Conservation (phyloP, 2,797 vertebrate species). For the Phoxinus dragarum region DNA sequence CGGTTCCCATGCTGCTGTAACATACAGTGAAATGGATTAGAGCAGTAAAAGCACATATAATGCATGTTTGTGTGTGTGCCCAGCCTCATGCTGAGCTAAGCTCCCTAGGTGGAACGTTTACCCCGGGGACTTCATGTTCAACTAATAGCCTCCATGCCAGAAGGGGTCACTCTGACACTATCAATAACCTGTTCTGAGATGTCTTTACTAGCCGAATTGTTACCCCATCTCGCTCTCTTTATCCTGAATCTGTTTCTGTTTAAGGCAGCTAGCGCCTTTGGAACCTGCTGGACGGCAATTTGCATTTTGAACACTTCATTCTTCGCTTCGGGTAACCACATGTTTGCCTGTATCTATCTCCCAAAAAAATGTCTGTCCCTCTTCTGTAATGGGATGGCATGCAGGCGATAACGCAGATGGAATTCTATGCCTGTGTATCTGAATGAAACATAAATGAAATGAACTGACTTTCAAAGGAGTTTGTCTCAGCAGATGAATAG, state of each 20-base stretch:
- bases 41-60: slow-evolving; percentile 38
- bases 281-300: slow-evolving; percentile 36
- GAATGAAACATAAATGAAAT: slow-evolving; percentile 25
- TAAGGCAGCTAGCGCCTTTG: neutral
- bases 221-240: neutral
- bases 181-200: slow-evolving; percentile 38
- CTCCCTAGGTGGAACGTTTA: slow-evolving; percentile 12
- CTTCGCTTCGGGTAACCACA: slow-evolving; percentile 41
- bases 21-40: slow-evolving; percentile 20
- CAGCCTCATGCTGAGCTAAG: slow-evolving; percentile 28
- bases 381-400: slow-evolving; percentile 26
- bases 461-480: slow-evolving; percentile 37
- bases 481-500: slow-evolving; percentile 31
- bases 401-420: slow-evolving; percentile 31
- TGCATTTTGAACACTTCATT: slow-evolving; percentile 45
- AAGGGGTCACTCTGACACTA: slow-evolving; percentile 56
- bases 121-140: slow-evolving; percentile 19
- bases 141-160: slow-evolving; percentile 48
- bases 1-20: slow-evolving; percentile 5
- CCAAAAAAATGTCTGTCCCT: slow-evolving; percentile 1
- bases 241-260: slow-evolving; percentile 17
- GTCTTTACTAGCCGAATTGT: slow-evolving; percentile 17
- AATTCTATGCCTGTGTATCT: slow-evolving; percentile 22
- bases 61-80: slow-evolving; percentile 31
- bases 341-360: slow-evolving; percentile 35